Evolutionary conservation across 2,113 vertebrate genomes (phyloP).

Genomic region (Genyomyrus donnyi): DNA sequence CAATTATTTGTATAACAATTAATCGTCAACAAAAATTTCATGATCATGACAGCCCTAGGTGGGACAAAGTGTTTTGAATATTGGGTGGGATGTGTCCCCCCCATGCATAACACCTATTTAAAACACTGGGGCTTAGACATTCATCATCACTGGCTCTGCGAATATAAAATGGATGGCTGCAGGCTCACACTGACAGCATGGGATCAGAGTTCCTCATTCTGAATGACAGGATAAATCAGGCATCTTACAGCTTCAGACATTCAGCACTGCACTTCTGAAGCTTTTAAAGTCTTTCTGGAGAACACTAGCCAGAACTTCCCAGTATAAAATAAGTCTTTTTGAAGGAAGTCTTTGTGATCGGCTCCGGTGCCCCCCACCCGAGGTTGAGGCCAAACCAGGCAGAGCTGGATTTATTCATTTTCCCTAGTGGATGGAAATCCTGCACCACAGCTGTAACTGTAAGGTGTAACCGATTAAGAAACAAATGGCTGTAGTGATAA

Average conservation of each 20-base stretch:
- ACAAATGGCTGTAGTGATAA: not conserved
- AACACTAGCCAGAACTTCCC: not conserved
- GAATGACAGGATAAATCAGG: not conserved
- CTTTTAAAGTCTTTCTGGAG: not conserved
- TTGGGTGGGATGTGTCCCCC: no score
- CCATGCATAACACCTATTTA: not conserved
- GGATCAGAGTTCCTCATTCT: not conserved
- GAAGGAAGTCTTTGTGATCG: not conserved
- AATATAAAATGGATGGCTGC: not conserved
- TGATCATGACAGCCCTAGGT: no score
- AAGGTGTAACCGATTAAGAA: not conserved
- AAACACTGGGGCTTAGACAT: not conserved
- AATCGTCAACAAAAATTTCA: no score
- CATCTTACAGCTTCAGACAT: not conserved
- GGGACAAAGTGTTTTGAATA: not conserved
- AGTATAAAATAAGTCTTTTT: not conserved
- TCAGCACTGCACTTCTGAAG: not conserved
- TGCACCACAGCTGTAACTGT: not conserved
- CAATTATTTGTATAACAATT: no score
- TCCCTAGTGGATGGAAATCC: not conserved
- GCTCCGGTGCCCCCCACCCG: not conserved
- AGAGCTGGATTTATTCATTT: not conserved
- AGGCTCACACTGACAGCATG: not conserved
- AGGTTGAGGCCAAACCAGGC: not conserved
- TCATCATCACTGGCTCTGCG: not conserved